These are phyloP conservation scores for Bacillus rossius DNA, from an alignment of 1,140 invertebrate species.

Conservation along the genomic window DNA sequence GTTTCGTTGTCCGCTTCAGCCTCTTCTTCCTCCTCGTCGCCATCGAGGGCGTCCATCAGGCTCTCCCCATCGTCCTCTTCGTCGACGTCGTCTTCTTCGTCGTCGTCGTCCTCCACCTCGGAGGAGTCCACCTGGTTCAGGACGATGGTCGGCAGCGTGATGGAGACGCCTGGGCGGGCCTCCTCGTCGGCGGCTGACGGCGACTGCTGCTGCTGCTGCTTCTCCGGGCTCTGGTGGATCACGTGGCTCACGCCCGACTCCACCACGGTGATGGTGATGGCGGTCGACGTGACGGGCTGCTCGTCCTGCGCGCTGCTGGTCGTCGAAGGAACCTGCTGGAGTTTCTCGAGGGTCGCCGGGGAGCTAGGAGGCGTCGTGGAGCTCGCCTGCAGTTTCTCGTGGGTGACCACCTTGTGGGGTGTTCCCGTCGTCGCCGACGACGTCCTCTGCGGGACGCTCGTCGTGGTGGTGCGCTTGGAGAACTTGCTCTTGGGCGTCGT, in stretches of 20 bases:
- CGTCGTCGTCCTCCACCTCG: not conserved
- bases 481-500: not conserved
- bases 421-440: not conserved
- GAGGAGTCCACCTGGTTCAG: not conserved
- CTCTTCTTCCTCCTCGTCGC: slow-evolving; percentile 41
- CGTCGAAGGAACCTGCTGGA: too few relatives aligned
- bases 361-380: too few relatives aligned
- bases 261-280: slow-evolving; percentile 22
- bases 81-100: not conserved
- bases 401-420: not conserved
- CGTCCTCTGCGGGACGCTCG: not conserved
- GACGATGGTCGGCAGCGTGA: too few relatives aligned
- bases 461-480: not conserved
- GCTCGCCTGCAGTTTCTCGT: too few relatives aligned
- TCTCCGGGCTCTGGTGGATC: not conserved
- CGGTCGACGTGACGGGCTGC: slow-evolving; percentile 21
- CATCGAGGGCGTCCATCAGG: slow-evolving; percentile 40
- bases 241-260: slow-evolving; percentile 3
- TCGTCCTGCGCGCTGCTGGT: not conserved
- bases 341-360: too few relatives aligned
- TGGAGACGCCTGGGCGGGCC: not conserved
- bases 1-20: slow-evolving; percentile 42
- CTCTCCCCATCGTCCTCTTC: slow-evolving; percentile 27
- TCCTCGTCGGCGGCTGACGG: not conserved
- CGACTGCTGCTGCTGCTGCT: not conserved